These are phyloP conservation scores for Stegana nigrithorax DNA, from an alignment of 2,888 invertebrate species.

Conservation along the genomic window DNA sequence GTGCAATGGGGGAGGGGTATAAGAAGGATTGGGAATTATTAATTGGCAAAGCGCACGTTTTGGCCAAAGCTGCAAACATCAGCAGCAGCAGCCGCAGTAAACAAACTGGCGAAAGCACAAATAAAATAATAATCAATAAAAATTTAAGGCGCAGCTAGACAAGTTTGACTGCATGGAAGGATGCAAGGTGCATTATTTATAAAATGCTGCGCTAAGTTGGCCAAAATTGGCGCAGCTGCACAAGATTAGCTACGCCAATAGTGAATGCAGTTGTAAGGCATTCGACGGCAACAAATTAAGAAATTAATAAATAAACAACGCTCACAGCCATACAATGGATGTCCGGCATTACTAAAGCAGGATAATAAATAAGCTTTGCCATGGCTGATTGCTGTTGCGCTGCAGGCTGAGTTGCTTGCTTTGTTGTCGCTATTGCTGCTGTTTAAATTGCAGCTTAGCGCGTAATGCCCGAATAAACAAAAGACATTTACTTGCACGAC, in stretches of 20 bases:
- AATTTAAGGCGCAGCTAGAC: constrained; percentile 33
- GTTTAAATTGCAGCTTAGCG: constrained; percentile 19
- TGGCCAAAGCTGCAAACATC: not conserved
- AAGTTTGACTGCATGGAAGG: not conserved
- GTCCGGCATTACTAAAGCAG: constrained; percentile 13
- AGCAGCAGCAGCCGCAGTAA: not conserved
- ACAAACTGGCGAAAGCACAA: not conserved
- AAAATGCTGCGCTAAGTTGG: constrained; percentile 27
- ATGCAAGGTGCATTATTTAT: constrained; percentile 16
- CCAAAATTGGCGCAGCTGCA: constrained; percentile 37
- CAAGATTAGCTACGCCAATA: constrained; percentile 17
- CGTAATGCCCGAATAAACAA: constrained; percentile 12
- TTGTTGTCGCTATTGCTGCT: not conserved
- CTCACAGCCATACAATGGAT: constrained; percentile 16
- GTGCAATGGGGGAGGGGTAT: constrained; percentile 25
- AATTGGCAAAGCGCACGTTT: constrained; percentile 30
- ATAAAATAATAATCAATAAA: constrained; percentile 48
- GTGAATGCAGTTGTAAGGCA: constrained; percentile 44
- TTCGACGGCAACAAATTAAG: constrained; percentile 45
- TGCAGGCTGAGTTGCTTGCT: not conserved
- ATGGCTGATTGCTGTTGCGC: not conserved
- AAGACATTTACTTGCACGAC: constrained; percentile 79
- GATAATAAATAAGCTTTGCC: constrained; percentile 15
- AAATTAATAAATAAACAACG: constrained; percentile 55
- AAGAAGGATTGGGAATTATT: constrained; percentile 20